Evolutionary conservation across 2,888 invertebrate genomes (phyloP).

Genomic region (Cephus pygmeus): DNA sequence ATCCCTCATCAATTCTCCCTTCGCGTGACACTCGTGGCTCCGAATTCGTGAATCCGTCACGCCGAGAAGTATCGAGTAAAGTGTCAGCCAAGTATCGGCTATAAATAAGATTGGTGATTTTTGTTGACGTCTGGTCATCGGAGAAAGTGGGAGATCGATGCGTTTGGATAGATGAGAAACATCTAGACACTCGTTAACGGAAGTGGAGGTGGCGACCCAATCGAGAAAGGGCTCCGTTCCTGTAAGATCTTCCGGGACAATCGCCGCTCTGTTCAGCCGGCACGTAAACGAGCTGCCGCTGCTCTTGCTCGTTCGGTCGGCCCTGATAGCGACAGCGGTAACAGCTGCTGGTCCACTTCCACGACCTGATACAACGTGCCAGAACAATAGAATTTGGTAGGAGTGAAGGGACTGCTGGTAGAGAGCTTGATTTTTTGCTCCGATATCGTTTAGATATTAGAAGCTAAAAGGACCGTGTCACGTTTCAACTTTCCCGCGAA

Average conservation of each 20-base stretch:
- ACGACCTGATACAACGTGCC: neutral
- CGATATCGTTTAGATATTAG: neutral
- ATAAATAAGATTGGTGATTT: neutral
- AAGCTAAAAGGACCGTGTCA: neutral
- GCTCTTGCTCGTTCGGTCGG: neutral
- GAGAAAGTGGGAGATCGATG: neutral
- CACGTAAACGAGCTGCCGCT: neutral
- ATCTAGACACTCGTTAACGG: neutral
- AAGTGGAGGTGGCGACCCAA: neutral
- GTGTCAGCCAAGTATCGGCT: neutral
- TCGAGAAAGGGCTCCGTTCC: neutral
- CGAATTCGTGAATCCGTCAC: neutral
- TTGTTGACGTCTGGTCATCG: neutral
- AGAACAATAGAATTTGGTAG: neutral
- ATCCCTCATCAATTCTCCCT: neutral
- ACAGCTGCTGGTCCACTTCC: neutral
- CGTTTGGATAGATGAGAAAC: neutral
- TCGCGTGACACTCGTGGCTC: neutral
- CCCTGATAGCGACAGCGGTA: neutral
- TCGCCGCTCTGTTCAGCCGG: neutral
- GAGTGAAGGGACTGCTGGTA: neutral
- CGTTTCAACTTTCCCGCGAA: neutral
- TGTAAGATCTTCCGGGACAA: neutral
- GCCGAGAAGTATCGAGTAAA: neutral
- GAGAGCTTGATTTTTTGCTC: neutral